Evolutionary conservation across 1,140 invertebrate species (phyloP), one percentile per base, ranked within the genome.

Genomic region (Aphaenogaster rudis): DNA sequence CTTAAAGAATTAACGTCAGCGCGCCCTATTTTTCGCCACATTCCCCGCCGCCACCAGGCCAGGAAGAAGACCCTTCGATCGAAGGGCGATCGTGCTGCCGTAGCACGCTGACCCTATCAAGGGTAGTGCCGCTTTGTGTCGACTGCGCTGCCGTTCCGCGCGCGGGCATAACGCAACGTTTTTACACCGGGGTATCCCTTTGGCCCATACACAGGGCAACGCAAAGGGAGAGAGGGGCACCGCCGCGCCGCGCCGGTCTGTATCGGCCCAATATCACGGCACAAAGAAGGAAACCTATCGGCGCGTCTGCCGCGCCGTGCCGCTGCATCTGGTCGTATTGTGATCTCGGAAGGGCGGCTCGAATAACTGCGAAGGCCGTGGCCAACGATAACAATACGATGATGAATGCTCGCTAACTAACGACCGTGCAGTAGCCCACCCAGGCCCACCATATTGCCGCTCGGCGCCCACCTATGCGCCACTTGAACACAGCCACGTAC

Each of bases 321-420:
- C 42, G 80, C 28, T 88, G 79, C 89, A 91, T 91, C 89, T 91
- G 89, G 89, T 87, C 89, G 84, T 79, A 88, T 91, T 91, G 87
- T 90, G 88, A 88, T 88, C 39, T 84, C 80, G 48, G 64, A 86
- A 87, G 89, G 88, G 86, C 78, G 86, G 87, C 54, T 87, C 86
- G 84, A 91, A 87, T 91, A 87, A 86, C 91, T 72, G 66, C 84
- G 88, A 91, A 87, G 90, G 85, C 88, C 86, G 82, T 88, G 92
- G 86, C 91, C 87, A 91, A 92, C 88, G 90, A 89, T 89, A 93
- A 93, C 91, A 93, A 93, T 92, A 84, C 89, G 66, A 91, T 86
- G 87, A 91, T 92, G 90, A 92, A 93, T 93, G 87, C 86, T 86
- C 79, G 42, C 88, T 90, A 93, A 92, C 92, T 92, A 92, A 92